A percentile compares a stretch with the other conserved stretches of the same genome.
These are phyloP conservation scores for Patella depressa DNA, from an alignment of 2,888 invertebrate genomes.

Conservation along the genomic window DNA sequence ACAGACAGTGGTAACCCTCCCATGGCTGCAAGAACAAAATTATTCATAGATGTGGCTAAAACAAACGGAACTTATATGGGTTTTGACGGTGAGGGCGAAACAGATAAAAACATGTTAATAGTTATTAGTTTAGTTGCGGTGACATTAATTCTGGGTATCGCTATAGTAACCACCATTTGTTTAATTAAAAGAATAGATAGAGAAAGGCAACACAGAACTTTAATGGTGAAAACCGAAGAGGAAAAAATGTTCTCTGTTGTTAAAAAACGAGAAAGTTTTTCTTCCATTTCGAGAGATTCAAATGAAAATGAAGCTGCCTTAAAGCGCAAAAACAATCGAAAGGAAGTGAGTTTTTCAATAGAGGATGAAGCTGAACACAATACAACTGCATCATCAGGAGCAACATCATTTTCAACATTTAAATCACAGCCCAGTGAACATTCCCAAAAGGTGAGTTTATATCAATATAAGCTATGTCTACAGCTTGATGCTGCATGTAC, in stretches of 20 bases:
- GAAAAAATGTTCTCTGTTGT: slow-evolving; percentile 40
- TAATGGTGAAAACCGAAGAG: slow-evolving; percentile 29
- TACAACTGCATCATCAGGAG: slow-evolving; percentile 52
- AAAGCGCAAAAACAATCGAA: slow-evolving; percentile 51
- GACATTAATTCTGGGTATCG: slow-evolving; percentile 53
- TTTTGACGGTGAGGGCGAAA: slow-evolving; percentile 31
- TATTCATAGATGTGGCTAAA: slow-evolving; percentile 44
- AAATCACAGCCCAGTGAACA: slow-evolving; percentile 41
- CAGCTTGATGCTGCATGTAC: no score
- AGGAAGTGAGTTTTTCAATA: slow-evolving; percentile 63
- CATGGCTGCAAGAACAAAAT: slow-evolving; percentile 43
- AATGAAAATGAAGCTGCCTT: slow-evolving; percentile 42
- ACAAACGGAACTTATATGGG: slow-evolving; percentile 46
- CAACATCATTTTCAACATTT: slow-evolving; percentile 48
- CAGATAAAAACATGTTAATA: slow-evolving; percentile 51
- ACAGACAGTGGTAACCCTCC: slow-evolving; percentile 52
- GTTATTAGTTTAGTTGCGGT: slow-evolving; percentile 54
- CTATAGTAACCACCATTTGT: slow-evolving; percentile 55
- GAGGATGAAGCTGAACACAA: slow-evolving; percentile 54
- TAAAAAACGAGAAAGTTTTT: slow-evolving; percentile 24
- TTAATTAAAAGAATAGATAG: slow-evolving; percentile 48
- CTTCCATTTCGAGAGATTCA: slow-evolving; percentile 18
- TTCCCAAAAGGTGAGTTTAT: slow-evolving; percentile 43
- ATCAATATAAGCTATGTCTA: neutral
- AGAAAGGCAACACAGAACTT: slow-evolving; percentile 35